phyloP scores from a whole-genome alignment of 2,113 vertebrate genomes.

The Pteruthius melanotis region DNA sequence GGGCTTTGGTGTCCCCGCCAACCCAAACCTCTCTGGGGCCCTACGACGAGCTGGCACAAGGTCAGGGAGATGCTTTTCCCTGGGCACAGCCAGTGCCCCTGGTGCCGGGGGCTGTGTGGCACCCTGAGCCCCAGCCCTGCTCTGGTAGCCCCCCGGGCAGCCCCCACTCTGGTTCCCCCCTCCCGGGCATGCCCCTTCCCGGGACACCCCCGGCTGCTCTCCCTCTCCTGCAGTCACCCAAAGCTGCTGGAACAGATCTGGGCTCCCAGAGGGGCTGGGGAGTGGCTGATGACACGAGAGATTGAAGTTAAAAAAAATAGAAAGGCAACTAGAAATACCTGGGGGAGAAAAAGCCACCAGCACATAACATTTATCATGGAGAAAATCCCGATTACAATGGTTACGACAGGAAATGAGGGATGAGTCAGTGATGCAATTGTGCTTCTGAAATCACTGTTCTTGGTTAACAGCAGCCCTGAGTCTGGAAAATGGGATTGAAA shows the following conservation, averaged over 20 bases:
- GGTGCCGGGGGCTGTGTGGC: background rate
- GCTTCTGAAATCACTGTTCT: background rate
- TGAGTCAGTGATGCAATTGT: background rate
- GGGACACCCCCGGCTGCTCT: no score
- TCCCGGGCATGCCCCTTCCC: background rate
- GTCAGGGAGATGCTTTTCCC: background rate
- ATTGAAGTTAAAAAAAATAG: background rate
- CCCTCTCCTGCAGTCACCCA: fast-evolving
- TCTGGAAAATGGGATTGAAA: background rate
- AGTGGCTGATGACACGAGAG: background rate
- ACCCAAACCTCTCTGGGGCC: background rate
- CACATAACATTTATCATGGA: background rate
- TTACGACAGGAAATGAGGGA: background rate
- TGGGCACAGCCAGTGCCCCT: fast-evolving
- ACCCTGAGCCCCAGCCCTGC: fast-evolving
- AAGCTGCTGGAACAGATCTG: fast-evolving
- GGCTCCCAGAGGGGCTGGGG: background rate
- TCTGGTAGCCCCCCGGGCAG: background rate
- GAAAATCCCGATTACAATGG: background rate
- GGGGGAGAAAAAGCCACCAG: no score
- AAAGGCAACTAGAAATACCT: background rate
- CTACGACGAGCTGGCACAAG: background rate
- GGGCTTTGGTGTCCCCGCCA: background rate
- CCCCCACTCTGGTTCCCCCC: background rate
- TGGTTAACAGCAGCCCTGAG: background rate